Evolutionary conservation across 2,888 invertebrate species (phyloP), one percentile per base, ranked within the genome.

Genomic region (Athalia cordata): DNA sequence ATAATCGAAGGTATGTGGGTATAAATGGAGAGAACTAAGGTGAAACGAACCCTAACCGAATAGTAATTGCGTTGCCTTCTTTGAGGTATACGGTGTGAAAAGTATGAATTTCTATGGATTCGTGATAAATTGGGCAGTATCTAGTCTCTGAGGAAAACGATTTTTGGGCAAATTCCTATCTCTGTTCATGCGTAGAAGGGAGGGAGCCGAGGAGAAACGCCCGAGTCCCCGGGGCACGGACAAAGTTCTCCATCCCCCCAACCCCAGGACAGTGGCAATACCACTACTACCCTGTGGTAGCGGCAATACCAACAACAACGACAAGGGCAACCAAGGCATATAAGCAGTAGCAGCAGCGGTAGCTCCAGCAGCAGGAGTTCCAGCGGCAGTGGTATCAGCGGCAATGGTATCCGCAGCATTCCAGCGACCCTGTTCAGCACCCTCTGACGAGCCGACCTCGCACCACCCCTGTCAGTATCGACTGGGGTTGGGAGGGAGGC

Each of bases 371-470:
- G 47, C 67, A 29, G 61, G 9, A 62, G 52, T 50, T 62, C 50
- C 75, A 49, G 29, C 62, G 29, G 62, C 61, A 75, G 59, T 62
- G 47, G 62, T 62, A 75, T 47, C 74, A 61, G 50, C 59, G 62
- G 64, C 75, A 75, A 50, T 59, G 57, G 57, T 45, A 59, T 47
- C 59, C 57, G 72, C 78, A 81, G 79, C 81, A 81, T 82, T 64
- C 64, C 75, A 47, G 72, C 57, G 52, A 61, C 61, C 55, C 82
- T 82, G 84, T 85, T 87, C 85, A 86, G 86, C 87, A 86, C 87
- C 87, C 88, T 87, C 88, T 88, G 86, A 88, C 87, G 87, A 88
- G 85, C 87, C 87, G 86, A 86, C 87, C 88, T 87, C 87, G 86
- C 87, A 87, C 86, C 86, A 85, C 80, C 84, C 85, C 86, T 87